A percentile compares a stretch with the other conserved stretches of the same genome.
Evolutionary conservation across 2,113 vertebrate species (phyloP).

Genomic region (Colaptes auratus): DNA sequence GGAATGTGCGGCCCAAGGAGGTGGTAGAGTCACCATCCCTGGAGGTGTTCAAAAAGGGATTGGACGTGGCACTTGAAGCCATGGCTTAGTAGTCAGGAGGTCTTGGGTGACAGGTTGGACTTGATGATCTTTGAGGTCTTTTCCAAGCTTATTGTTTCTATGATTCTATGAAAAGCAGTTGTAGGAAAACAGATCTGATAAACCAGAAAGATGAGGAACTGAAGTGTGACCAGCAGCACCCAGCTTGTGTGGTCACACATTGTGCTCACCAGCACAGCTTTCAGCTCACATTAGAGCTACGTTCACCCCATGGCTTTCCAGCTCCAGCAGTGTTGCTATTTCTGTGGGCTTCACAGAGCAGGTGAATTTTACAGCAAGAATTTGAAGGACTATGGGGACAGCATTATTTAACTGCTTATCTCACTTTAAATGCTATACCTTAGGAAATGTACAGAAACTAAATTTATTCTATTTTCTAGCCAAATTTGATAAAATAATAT

Average conservation of each 20-base stretch:
- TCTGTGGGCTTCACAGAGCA: neutral
- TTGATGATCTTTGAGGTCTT: too few relatives aligned
- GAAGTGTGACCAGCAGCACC: neutral
- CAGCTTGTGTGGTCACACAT: fast-evolving
- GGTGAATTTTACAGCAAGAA: neutral
- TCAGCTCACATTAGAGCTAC: fast-evolving
- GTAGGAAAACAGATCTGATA: neutral
- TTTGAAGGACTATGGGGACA: neutral
- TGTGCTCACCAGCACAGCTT: neutral
- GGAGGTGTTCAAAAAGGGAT: too few relatives aligned
- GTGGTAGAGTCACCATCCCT: too few relatives aligned
- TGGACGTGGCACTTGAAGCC: too few relatives aligned
- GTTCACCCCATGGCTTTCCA: neutral
- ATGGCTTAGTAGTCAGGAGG: too few relatives aligned
- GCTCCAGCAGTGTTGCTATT: neutral
- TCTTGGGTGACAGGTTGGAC: too few relatives aligned
- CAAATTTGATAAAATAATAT: slow-evolving; percentile 2
- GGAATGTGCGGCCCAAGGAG: too few relatives aligned
- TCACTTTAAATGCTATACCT: neutral
- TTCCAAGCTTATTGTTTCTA: too few relatives aligned
- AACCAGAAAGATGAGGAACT: neutral
- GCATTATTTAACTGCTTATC: neutral
- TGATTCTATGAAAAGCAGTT: neutral
- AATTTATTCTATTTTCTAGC: slow-evolving; percentile 7
- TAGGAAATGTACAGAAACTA: neutral